Evolutionary conservation across 1,140 invertebrate genomes (phyloP).

Genomic region (Pseudomyrmex sp.): DNA sequence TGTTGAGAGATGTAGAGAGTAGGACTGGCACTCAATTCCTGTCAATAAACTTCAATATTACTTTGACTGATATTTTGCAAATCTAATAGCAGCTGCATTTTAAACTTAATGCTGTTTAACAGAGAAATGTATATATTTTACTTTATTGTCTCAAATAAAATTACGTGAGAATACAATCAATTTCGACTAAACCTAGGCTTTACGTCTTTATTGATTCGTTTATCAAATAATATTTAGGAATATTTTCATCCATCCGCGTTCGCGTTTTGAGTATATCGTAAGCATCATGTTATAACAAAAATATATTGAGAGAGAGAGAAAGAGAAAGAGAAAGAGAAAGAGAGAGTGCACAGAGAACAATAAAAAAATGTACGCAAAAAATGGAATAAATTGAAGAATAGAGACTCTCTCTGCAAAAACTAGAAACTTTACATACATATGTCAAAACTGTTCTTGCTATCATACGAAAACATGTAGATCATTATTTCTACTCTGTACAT

Average conservation of each 20-base stretch:
- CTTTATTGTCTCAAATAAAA: constrained; percentile 1
- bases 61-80: neutral
- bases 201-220: neutral
- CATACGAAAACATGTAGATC: constrained; percentile 10
- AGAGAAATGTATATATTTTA: neutral
- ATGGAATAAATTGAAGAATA: neutral
- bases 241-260: neutral
- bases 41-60: neutral
- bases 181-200: neutral
- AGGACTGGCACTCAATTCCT: neutral
- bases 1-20: neutral
- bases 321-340: neutral
- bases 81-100: neutral
- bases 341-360: neutral
- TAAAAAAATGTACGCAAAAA: neutral
- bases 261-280: neutral
- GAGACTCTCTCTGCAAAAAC: neutral
- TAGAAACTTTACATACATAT: neutral
- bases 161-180: neutral
- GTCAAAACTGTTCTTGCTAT: neutral
- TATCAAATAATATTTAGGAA: neutral
- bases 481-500: constrained; percentile 36
- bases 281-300: neutral
- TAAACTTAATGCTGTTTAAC: neutral
- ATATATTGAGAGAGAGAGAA: neutral